Percentiles rank a stretch among this genome's conserved stretches.
phyloP scores from a whole-genome alignment of 1,140 invertebrate genomes.

The Drosophila miranda region DNA sequence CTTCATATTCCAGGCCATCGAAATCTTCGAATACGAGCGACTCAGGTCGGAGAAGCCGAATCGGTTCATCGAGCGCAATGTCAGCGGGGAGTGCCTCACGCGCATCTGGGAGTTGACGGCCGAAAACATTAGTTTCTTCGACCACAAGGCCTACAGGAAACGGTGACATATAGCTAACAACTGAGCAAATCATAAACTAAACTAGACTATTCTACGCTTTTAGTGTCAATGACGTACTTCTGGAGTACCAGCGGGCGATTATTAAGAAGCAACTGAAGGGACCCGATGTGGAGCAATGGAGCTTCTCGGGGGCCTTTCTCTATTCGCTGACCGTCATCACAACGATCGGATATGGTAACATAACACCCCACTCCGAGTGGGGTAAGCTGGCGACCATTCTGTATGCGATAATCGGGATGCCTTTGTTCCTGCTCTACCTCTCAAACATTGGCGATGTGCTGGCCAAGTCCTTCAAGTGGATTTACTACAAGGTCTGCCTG shows the following conservation, averaged over 20 bases:
- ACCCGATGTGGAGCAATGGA: constrained; percentile 87
- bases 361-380: constrained; percentile 93
- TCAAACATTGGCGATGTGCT: constrained; percentile 98
- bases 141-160: constrained; percentile 54
- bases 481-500: constrained; percentile 94
- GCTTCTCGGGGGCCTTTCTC: constrained; percentile 93
- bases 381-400: constrained; percentile 97
- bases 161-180: constrained; percentile 24
- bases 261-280: constrained; percentile 88
- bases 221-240: constrained; percentile 84
- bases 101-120: constrained; percentile 72
- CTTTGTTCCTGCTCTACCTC: constrained; percentile 95
- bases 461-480: constrained; percentile 97
- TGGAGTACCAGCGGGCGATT: constrained; percentile 84
- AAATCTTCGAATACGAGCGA: constrained; percentile 84
- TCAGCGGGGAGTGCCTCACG: constrained; percentile 57
- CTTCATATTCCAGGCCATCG: constrained; percentile 89
- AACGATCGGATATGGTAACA: constrained; percentile 98
- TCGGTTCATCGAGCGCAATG: constrained; percentile 48
- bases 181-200: not conserved
- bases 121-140: constrained; percentile 73
- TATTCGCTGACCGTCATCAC: constrained; percentile 98
- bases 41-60: constrained; percentile 70
- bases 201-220: not conserved
- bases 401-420: constrained; percentile 98